Conservation (phyloP, 1,140 invertebrate genomes). For the Piezodorus guildinii region DNA sequence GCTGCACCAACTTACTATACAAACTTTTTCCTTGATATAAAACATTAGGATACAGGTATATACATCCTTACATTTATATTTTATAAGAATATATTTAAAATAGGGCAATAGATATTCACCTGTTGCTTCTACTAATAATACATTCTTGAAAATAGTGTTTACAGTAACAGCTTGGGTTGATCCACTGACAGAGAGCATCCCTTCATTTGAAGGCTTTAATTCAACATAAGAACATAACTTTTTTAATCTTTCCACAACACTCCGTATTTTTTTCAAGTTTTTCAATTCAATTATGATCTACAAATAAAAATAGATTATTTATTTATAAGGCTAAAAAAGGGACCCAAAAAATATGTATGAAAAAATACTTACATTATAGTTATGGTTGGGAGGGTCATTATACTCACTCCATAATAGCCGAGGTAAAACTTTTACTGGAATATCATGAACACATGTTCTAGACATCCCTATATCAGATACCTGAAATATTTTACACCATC, state of each 20-base stretch:
- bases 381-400: slow-evolving; percentile 56
- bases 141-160: slow-evolving; percentile 17
- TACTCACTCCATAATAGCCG: slow-evolving; percentile 63
- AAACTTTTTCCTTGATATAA: too few relatives aligned
- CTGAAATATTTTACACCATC: slow-evolving; percentile 30
- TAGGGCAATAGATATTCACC: not conserved
- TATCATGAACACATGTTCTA: slow-evolving; percentile 62
- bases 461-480: slow-evolving; percentile 35
- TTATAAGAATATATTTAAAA: too few relatives aligned
- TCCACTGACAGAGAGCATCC: slow-evolving; percentile 42
- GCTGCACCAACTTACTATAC: too few relatives aligned
- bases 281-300: slow-evolving; percentile 68
- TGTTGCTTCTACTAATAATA: not conserved
- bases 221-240: slow-evolving; percentile 54
- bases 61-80: too few relatives aligned
- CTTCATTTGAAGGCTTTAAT: slow-evolving; percentile 56
- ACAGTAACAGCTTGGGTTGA: slow-evolving; percentile 16
- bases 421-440: slow-evolving; percentile 66
- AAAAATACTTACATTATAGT: slow-evolving; percentile 53
- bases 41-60: too few relatives aligned
- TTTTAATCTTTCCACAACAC: slow-evolving; percentile 69
- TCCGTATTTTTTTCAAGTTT: slow-evolving; percentile 56
- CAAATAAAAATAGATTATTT: slow-evolving; percentile 29
- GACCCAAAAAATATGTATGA: slow-evolving; percentile 10
- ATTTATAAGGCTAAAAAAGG: too few relatives aligned